Evolutionary conservation across 2,113 vertebrate species (phyloP), one percentile per base, ranked within the genome.

Genomic region (Salvator merianae): DNA sequence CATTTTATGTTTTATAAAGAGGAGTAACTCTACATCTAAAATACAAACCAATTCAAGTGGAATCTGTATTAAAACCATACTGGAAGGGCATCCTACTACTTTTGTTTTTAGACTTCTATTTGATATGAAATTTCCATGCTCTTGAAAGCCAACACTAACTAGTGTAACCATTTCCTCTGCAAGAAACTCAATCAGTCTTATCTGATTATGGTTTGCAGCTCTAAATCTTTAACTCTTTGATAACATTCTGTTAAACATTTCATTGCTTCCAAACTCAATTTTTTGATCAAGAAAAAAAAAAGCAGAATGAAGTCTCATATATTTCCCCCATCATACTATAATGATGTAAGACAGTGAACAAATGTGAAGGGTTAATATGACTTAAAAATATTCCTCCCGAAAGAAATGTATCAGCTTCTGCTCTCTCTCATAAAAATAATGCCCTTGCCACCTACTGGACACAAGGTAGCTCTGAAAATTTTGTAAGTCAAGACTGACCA

Each of bases 21-120:
- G 72, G 79, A 62, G 72, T 30, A 90, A 91, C 79, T 84, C 89
- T 93, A 87, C 86, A 92, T 88, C 86, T 36, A 38, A 89, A 91
- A 91, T 55, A 16, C 55, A 24, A 77, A 0, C 63, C 36, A 38
- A 63, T 87, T 88, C 72, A 79, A 88, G 0, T 0, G 14, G 36
- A 70, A 78, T 63, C 62, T 55, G 36, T 63, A 22, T 72, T 43
- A 8, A 59, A 36, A 63, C 28, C 4, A 38, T 22, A 28, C 26
- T 22, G 12, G n/a, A n/a, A 82, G 16, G 34, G 40, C 36, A 72
- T 38, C 20, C 30, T 47, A 20, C 59, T 55, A 38, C n/a, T 82
- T 87, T 84, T 84, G 90, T 86, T 88, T 69, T 87, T 72, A 85
- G 65, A 82, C 2, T 5, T 40, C 22, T 9, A 75, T 77, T 84